phyloP scores from a whole-genome alignment of 2,113 vertebrate genomes.

The Dasyornis broadbenti region DNA sequence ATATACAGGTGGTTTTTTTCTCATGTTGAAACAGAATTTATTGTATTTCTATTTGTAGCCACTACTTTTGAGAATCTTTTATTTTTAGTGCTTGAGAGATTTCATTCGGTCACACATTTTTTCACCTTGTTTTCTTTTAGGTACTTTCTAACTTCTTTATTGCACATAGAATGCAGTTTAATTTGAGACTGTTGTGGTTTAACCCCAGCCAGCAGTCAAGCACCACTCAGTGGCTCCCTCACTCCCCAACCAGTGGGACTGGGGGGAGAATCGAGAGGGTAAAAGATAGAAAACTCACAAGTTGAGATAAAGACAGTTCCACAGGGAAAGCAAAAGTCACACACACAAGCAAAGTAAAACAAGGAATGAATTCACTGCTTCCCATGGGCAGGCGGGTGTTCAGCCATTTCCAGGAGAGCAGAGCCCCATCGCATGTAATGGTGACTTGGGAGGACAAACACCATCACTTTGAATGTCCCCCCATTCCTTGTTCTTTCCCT shows the following conservation, averaged over 20 bases:
- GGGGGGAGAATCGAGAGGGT: not conserved
- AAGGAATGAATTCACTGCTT: not conserved
- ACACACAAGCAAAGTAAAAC: not conserved
- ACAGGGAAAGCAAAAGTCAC: fast-evolving
- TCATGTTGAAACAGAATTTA: not conserved
- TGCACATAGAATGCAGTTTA: not conserved
- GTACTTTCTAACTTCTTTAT: not conserved
- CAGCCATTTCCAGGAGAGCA: not conserved
- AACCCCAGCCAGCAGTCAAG: not conserved
- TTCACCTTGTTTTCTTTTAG: not conserved
- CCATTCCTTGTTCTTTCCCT: not conserved
- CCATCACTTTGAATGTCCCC: too few species aligned
- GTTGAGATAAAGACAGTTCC: not conserved
- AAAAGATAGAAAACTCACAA: fast-evolving
- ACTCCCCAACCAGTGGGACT: too few species aligned
- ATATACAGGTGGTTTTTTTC: not conserved
- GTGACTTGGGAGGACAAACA: not conserved
- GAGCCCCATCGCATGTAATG: fast-evolving
- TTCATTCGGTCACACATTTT: not conserved
- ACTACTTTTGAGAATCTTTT: not conserved
- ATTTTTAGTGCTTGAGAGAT: not conserved
- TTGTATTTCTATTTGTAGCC: not conserved
- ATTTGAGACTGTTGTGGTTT: not conserved
- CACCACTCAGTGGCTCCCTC: not conserved
- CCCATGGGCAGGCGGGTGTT: fast-evolving